Evolutionary conservation across 2,888 invertebrate species (phyloP), one percentile per base, ranked within the genome.

Genomic region (Salticus scenicus): DNA sequence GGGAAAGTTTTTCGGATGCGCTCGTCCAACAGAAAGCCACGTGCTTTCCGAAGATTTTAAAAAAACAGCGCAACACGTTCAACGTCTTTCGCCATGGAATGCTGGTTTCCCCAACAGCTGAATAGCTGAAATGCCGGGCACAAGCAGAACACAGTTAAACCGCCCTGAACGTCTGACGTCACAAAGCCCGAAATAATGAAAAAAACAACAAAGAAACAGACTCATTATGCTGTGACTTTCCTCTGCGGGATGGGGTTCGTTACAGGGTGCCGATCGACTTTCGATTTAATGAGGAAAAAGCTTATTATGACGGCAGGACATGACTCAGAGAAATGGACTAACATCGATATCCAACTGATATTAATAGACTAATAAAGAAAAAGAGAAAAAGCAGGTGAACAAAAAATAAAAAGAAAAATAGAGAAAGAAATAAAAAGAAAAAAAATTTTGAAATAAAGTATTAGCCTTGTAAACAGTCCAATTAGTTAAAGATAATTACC

Each of bases 231-330:
- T 2, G 57, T 24, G 57, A 7, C 17, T 57, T 57, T 57, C 42
- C 30, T 76, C 24, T 71, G 12, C 71, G 63, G 70, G 78, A 71
- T 71, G 78, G 41, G 71, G 67, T 70, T 77, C 77, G 70, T 77
- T 77, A 77, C 51, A 7, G 47, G 47, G 24, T 47, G 28, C 28
- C 66, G 77, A 78, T 75, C 75, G 70, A 70, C 77, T 78, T 78
- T 51, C 70, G 24, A 72, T 79, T 77, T 77, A 77, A 77, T 70
- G 31, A 77, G 77, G 69, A 77, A 70, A 77, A 76, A 30, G 47
- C 47, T 70, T 37, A 70, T 77, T 77, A 70, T 51, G 41, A 41
- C 20, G 27, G 20, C 41, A 24, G 41, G 47, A 47, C 47, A 17
- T 47, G 47, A 47, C 8, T 47, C 47, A 47, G 10, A 30, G 41